Base-by-base conservation (phyloP, 2,113 vertebrate species). In the Vulpes vulpes region DNA sequence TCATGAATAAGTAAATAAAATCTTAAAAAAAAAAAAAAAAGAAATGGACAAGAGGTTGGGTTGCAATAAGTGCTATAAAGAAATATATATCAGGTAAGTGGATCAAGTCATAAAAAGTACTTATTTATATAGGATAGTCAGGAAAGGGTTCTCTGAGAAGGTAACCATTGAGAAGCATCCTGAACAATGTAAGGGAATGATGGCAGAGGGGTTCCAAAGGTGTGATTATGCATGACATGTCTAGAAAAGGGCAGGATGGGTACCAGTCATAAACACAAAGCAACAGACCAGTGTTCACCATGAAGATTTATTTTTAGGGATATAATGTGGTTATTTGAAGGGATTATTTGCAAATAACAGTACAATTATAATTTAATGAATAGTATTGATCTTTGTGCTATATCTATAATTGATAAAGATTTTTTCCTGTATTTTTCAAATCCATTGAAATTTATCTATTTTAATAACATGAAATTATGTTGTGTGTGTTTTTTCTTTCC, bases 401-500 rank as follows among this genome's bases (percentile, higher is more conserved):
- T 67, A 25, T 27, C 51, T 92, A 32, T 53, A 90, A 79, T 81
- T 67, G 17, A 10, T 90, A 71, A 88, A 84, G 35, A 30, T 49
- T 73, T 59, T 96, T 92, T 65, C 25, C 32, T 93, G 10, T 88
- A 43, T 91, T 89, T 94, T 91, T 81, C 51, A 25, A 53, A 25
- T 91, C 76, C 57, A 17, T 90, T 82, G 64, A 91, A 43, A 78
- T 97, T 60, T 89, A 55, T 73, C 74, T 74, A 62, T 55, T 94
- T 93, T 90, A 92, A 60, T 79, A 91, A 73, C 19, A 51, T 8
- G 4, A 65, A 92, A 80, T 95, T 85, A 67, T 79, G 17, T 49
- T 51, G 12, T 84, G 2, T 81, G 0, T 57, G 91, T 81, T 91
- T 78, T 78, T 96, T 92, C 98, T 74, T 97, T 97, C 97, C 98